Evolutionary conservation across 2,888 invertebrate species (phyloP).

Genomic region (Cephus runcator): DNA sequence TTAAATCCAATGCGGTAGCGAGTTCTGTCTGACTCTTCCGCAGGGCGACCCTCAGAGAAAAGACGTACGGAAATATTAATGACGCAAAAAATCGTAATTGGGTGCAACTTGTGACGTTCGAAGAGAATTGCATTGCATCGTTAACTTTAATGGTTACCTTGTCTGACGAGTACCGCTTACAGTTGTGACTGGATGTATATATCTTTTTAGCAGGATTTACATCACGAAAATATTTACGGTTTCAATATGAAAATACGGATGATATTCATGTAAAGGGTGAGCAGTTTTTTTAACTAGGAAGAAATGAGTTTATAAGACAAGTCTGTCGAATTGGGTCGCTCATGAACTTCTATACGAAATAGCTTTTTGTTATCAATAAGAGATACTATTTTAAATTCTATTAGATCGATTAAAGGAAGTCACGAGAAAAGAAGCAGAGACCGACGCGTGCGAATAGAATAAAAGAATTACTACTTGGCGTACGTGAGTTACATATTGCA

Average conservation of each 20-base stretch:
- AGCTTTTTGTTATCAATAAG: not conserved
- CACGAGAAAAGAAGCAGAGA: constrained; percentile 13
- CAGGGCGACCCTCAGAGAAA: not conserved
- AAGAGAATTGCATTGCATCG: not conserved
- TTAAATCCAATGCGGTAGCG: not conserved
- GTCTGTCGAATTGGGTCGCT: not conserved
- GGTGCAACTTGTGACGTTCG: not conserved
- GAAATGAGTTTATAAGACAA: not conserved
- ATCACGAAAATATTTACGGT: not conserved
- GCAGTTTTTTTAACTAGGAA: not conserved
- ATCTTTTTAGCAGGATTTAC: not conserved
- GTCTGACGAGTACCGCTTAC: not conserved
- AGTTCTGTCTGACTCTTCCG: not conserved
- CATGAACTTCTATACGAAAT: not conserved
- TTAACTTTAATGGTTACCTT: not conserved
- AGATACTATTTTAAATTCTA: constrained; percentile 22
- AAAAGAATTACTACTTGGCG: constrained; percentile 22
- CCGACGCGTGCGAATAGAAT: constrained; percentile 20
- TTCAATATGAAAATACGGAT: not conserved
- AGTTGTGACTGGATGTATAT: not conserved
- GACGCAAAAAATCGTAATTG: not conserved
- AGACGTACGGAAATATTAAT: not conserved
- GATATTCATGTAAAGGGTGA: not conserved
- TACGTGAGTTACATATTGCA: constrained; percentile 47
- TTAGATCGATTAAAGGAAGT: constrained; percentile 22